Percentiles rank a stretch among this genome's conserved stretches.
phyloP scores from a whole-genome alignment of 2,888 invertebrate genomes.

The Zhuqinia jingwanae region DNA sequence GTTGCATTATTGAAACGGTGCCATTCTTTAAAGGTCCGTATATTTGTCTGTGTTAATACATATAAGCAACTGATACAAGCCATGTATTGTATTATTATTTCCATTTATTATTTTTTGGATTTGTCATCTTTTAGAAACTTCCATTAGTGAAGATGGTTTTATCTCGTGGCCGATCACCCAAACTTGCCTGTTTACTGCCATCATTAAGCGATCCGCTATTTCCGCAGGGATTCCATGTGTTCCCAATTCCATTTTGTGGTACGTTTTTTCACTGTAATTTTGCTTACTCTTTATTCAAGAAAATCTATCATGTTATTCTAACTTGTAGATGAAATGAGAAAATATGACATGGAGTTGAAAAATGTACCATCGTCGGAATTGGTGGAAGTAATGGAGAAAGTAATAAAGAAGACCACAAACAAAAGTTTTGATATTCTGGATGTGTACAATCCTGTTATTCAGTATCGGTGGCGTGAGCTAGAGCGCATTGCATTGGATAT shows the following conservation, averaged over 20 bases:
- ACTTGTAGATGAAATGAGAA: conserved; percentile 66
- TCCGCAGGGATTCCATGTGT: conserved; percentile 77
- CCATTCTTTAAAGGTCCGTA: conserved; percentile 66
- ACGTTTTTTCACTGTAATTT: conserved; percentile 5
- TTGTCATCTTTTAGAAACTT: conserved; percentile 70
- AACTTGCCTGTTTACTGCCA: conserved; percentile 75
- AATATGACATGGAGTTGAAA: conserved; percentile 51
- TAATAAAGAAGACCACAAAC: conserved; percentile 75
- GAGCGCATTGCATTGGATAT: conserved; percentile 70
- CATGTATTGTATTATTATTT: too few relatives aligned
- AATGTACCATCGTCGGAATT: neutral
- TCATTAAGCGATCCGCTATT: conserved; percentile 66
- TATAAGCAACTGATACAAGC: neutral
- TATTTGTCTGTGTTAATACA: neutral
- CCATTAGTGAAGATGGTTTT: conserved; percentile 73
- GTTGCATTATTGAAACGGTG: conserved; percentile 74
- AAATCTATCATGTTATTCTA: too few relatives aligned
- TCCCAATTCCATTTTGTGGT: conserved; percentile 74
- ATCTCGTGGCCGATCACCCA: conserved; percentile 73
- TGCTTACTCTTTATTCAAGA: neutral
- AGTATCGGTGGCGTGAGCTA: conserved; percentile 70
- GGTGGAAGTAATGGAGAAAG: conserved; percentile 69
- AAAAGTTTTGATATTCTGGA: conserved; percentile 70
- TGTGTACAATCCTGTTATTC: conserved; percentile 73
- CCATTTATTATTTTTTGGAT: too few relatives aligned